Evolutionary conservation across 2,888 invertebrate species (phyloP), one percentile per base, ranked within the genome.

Genomic region (Nymphalis c-album): DNA sequence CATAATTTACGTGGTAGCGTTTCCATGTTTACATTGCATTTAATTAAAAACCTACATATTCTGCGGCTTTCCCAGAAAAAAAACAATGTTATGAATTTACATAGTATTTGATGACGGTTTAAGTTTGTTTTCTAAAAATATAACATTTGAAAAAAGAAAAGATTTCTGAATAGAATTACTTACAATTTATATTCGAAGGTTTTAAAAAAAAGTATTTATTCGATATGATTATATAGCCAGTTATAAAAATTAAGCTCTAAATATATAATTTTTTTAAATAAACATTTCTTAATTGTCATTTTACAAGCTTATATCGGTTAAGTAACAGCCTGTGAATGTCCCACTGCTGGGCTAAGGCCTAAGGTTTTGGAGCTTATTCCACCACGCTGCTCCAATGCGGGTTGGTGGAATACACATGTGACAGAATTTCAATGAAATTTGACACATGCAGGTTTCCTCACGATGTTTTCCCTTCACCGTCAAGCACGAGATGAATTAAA

Each of bases 11-110:
- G 71, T 71, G 71, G 76, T 74, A 67, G 73, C 73, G 70, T 76
- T 82, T 80, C 76, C 79, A 78, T 84, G 83, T 87, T 86, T 85
- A 80, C 82, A 82, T 83, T 83, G 83, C 81, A 82, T 85, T 86
- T 87, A 87, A 88, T 87, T 87, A 82, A 87, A 85, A 83, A 73
- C 79, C 79, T 74, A 71, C 78, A 77, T 81, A 84, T 81, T 84
- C 71, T 68, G 64, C 60, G 57, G 57, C 50, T 71, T 67, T 63
- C 66, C 48, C 61, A 64, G 66, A 71, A 71, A 70, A 73, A 71
- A 69, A 66, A 40, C 64, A 64, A 50, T 64, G 64, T 67, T 61
- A 62, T 63, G 57, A 57, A 57, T 68, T 63, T 65, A 65, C 50
- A 61, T 64, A 68, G 60, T 58, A 63, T 45, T 61, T 47, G 64